Conservation (phyloP, 2,888 invertebrate genomes). For the Acronicta psi region DNA sequence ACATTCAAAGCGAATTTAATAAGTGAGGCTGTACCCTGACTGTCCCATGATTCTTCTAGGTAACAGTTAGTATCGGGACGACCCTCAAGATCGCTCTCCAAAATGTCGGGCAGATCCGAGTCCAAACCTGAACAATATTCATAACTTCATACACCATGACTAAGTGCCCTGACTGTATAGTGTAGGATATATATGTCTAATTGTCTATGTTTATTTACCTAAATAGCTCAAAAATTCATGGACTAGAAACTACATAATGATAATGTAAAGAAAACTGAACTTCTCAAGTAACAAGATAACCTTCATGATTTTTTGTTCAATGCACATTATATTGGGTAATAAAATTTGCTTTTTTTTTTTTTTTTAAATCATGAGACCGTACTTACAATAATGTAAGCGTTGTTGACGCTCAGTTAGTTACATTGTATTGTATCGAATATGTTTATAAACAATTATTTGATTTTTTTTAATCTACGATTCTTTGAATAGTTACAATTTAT, state of each 20-base stretch:
- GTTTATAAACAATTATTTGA: too few relatives aligned
- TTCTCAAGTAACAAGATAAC: conserved; percentile 20
- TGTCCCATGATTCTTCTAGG: conserved; percentile 88
- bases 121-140: conserved; percentile 86
- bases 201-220: too few relatives aligned
- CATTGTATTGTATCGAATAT: too few relatives aligned
- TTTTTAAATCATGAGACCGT: too few relatives aligned
- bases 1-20: conserved; percentile 72
- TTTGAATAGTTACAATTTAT: not conserved
- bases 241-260: conserved; percentile 58
- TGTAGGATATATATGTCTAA: conserved; percentile 21
- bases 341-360: too few relatives aligned
- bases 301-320: conserved; percentile 20
- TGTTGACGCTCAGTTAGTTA: too few relatives aligned
- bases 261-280: conserved; percentile 17
- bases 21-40: conserved; percentile 80
- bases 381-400: too few relatives aligned
- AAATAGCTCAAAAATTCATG: conserved; percentile 69
- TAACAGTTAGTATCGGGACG: conserved; percentile 87
- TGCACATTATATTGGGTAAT: not conserved
- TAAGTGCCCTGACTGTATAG: conserved; percentile 12
- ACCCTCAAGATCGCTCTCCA: conserved; percentile 86
- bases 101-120: conserved; percentile 82
- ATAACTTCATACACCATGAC: conserved; percentile 59
- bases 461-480: not conserved